Conservation (phyloP, 2,113 vertebrate species). For the Ptilonorhynchus violaceus region DNA sequence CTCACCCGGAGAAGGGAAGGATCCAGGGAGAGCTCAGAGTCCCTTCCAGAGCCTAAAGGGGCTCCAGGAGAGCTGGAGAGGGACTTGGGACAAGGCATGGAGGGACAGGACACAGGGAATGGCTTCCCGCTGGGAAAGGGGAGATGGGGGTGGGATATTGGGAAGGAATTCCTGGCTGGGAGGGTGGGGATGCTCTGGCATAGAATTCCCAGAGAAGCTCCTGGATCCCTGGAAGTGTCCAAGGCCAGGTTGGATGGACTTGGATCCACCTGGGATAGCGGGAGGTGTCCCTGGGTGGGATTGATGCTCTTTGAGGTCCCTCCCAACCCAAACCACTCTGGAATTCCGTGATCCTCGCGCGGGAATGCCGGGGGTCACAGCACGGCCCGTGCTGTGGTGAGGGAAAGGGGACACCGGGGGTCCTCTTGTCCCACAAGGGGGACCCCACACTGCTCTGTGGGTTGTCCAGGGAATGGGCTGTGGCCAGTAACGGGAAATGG, state of each 20-base stretch:
- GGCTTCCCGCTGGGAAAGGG: background rate
- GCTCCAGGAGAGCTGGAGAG: background rate
- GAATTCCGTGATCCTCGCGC: background rate
- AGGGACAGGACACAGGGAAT: background rate
- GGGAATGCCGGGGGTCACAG: background rate
- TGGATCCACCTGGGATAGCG: fast-evolving
- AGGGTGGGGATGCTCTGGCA: background rate
- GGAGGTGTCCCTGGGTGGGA: background rate
- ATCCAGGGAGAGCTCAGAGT: fast-evolving
- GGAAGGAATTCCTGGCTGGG: background rate
- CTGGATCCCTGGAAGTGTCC: background rate
- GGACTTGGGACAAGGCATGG: background rate
- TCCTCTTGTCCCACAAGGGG: too few relatives aligned
- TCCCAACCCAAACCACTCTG: background rate
- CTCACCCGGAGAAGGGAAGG: background rate
- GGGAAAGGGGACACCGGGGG: background rate
- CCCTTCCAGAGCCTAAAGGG: background rate
- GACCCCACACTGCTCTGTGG: background rate
- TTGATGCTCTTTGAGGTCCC: fast-evolving
- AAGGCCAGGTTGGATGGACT: background rate
- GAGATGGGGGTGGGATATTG: background rate
- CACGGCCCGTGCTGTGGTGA: fast-evolving
- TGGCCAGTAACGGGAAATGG: fast-evolving
- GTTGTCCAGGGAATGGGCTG: background rate
- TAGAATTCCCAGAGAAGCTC: background rate